phyloP scores from a whole-genome alignment of 2,797 vertebrate genomes.

The Enteromius unitaeniatus region DNA sequence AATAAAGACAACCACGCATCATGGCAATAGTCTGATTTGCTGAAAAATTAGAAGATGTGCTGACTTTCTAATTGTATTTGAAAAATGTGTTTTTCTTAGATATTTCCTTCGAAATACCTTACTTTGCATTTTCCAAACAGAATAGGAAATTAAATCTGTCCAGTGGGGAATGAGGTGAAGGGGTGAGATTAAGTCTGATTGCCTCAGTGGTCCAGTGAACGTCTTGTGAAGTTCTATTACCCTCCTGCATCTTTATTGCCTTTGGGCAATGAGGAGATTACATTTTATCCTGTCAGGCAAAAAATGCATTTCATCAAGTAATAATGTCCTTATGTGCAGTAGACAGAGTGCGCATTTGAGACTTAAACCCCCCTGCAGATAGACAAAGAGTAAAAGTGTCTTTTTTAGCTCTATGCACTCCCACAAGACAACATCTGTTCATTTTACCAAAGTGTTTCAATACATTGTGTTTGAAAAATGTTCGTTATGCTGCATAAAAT shows the following conservation, averaged over 20 bases:
- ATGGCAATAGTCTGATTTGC: neutral
- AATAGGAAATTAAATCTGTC: slow-evolving; percentile 35
- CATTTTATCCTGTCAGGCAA: slow-evolving; percentile 56
- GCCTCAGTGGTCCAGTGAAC: slow-evolving; percentile 35
- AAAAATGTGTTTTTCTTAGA: neutral
- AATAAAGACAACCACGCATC: neutral
- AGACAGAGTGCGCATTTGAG: slow-evolving; percentile 63
- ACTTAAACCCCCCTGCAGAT: slow-evolving; percentile 51
- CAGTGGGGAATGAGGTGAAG: slow-evolving; percentile 30
- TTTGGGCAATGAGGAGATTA: slow-evolving; percentile 44
- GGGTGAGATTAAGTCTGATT: slow-evolving; percentile 39
- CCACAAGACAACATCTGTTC: neutral
- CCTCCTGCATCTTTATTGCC: slow-evolving; percentile 39
- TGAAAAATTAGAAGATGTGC: slow-evolving; percentile 1
- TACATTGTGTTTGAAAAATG: neutral
- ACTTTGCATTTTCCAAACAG: slow-evolving; percentile 30
- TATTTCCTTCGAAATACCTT: slow-evolving; percentile 30
- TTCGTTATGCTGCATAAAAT: neutral
- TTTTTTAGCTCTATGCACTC: slow-evolving; percentile 1
- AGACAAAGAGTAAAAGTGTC: slow-evolving; percentile 10
- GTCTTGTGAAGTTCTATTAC: slow-evolving; percentile 32
- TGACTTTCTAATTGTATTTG: slow-evolving; percentile 10
- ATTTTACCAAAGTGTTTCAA: neutral
- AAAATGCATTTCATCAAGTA: slow-evolving; percentile 65
- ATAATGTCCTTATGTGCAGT: slow-evolving; percentile 63